Evolutionary conservation across 2,888 invertebrate genomes (phyloP).

Genomic region (Philonicus albiceps): DNA sequence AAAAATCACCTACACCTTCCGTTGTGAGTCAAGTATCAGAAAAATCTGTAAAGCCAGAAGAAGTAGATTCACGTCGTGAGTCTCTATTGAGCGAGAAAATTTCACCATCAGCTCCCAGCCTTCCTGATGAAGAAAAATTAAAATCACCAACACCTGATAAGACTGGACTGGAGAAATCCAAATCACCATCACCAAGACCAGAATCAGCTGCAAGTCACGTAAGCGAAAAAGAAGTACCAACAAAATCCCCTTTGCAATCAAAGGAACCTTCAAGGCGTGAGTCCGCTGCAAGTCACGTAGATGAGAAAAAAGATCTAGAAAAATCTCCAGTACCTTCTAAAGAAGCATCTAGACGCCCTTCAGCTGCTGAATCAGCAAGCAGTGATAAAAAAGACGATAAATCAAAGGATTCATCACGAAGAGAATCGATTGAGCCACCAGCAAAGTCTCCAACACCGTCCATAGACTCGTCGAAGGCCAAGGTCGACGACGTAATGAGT

Average conservation of each 20-base stretch:
- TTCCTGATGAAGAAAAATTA: constrained; percentile 50
- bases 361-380: background rate
- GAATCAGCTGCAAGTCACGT: constrained; percentile 51
- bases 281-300: background rate
- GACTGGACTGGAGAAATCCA: background rate
- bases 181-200: constrained; percentile 48
- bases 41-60: background rate
- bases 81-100: background rate
- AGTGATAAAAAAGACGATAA: constrained; percentile 7
- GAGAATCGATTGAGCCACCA: constrained; percentile 28
- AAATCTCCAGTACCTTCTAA: background rate
- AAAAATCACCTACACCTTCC: background rate
- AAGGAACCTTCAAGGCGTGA: constrained; percentile 40
- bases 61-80: constrained; percentile 19
- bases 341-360: constrained; percentile 25
- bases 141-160: constrained; percentile 2
- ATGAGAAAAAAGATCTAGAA: background rate
- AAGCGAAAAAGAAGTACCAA: constrained; percentile 46
- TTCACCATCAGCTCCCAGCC: constrained; percentile 47
- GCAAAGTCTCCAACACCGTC: constrained; percentile 39
- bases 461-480: background rate
- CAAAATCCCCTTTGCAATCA: background rate
- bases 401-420: background rate
- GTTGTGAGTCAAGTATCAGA: background rate
- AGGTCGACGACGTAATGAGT: constrained; percentile 51